Base-by-base conservation (phyloP, 2,113 vertebrate genomes). In the Xenotilapia caudafasciata region DNA sequence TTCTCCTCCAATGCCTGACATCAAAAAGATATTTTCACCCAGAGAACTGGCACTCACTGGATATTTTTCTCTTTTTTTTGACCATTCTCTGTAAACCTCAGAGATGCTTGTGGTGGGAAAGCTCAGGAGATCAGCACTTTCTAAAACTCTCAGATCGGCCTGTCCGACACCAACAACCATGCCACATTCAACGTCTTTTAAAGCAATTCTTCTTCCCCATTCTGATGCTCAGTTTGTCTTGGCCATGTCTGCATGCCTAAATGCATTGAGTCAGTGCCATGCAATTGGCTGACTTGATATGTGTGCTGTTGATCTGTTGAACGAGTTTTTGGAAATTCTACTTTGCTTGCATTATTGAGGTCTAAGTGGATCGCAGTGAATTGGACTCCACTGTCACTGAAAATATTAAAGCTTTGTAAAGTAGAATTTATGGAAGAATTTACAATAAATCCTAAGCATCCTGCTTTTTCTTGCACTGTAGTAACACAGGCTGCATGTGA, bases 331-430 rank as follows among this genome's bases (percentile, higher is more conserved):
- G 35, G n/a, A 14, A 70, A 70, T 70, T 60, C 28, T 60, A 60
- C 56, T 60, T 60, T 60, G 28, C 28, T 60, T 60, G 28, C 56
- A 33, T 60, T 60, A 6, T 60, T 33, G 15, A 19, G 8, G 56
- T 42, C n/a, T 70, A 40, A 70, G 35, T 70, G 2, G 12, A 26
- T 42, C 12, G 1, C 38, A 9, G 21, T 15, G 40, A 23, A 45
- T 45, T 7, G 5, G 68, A 26, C 40, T 73, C 62, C 40, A 26
- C 21, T 73, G 21, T 26, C 21, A 26, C 21, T 73, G 35, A 40
- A 40, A 40, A 68, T 68, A 15, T 73, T 2, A 15, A 73, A 73
- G 38, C 65, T 73, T 73, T 73, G 38, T 47, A 75, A 47, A 47
- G 40, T 28, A 47, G 68, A 28, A 47, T 47, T 47, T 0, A 19